Conservation (phyloP, 2,797 vertebrate species). For the Bradypodion pumilum region DNA sequence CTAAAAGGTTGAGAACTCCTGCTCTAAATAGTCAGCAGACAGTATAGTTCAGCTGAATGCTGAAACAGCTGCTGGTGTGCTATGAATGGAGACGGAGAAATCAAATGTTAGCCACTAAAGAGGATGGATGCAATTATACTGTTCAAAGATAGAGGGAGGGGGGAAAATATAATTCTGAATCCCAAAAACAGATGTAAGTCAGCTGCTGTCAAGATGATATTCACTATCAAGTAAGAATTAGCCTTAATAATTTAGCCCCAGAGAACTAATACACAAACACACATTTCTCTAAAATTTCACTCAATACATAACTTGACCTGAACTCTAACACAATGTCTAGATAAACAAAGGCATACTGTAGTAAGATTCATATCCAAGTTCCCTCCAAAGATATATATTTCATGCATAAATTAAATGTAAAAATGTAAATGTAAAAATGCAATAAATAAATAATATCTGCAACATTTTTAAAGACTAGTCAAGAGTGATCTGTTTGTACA, state of each 20-base stretch:
- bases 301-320: conserved; percentile 56
- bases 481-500: not conserved
- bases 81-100: conserved; percentile 68
- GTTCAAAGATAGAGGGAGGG: conserved; percentile 33
- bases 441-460: no score
- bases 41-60: conserved; percentile 58
- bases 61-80: conserved; percentile 63
- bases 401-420: conserved; percentile 77
- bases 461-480: not conserved
- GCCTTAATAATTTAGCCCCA: not conserved
- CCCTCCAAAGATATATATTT: conserved; percentile 80
- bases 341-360: conserved; percentile 1
- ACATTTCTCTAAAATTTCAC: conserved; percentile 42
- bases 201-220: conserved; percentile 24
- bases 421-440: no score
- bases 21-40: conserved; percentile 53
- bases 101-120: conserved; percentile 59
- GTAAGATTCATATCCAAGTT: not conserved
- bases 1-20: no score
- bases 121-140: conserved; percentile 47
- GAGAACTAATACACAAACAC: not conserved
- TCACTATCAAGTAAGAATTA: conserved; percentile 2
- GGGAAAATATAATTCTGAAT: conserved; percentile 8
- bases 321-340: conserved; percentile 56
- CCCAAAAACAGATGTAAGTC: conserved; percentile 28